A percentile compares a stretch with the other conserved stretches of the same genome.
Conservation (phyloP, 2,113 vertebrate species). For the Coracopsis vasa region DNA sequence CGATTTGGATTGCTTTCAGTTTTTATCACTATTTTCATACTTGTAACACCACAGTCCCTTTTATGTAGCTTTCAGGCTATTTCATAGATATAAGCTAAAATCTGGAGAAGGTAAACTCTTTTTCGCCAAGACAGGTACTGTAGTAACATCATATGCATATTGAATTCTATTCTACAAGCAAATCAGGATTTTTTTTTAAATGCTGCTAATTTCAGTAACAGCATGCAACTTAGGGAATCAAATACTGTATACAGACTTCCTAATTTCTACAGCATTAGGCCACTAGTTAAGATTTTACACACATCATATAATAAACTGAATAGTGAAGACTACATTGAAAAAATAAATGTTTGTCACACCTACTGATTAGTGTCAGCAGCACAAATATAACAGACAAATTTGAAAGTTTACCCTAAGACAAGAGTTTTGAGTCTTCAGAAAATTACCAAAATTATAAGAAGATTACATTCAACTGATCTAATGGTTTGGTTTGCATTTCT, state of each 20-base stretch:
- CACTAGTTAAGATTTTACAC: background rate
- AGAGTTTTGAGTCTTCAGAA: background rate
- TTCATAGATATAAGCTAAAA: background rate
- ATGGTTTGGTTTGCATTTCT: constrained; percentile 67
- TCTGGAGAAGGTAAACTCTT: background rate
- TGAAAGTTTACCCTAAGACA: constrained; percentile 39
- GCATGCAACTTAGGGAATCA: background rate
- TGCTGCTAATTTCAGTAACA: background rate
- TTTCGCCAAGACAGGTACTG: background rate
- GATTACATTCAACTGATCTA: constrained; percentile 47
- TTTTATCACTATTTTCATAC: constrained; percentile 11
- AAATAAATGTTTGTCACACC: background rate
- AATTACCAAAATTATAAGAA: background rate
- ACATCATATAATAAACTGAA: background rate
- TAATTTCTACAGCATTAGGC: background rate
- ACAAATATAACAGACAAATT: constrained; percentile 46
- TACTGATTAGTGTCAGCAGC: background rate
- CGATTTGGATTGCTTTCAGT: background rate
- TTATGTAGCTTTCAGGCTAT: background rate
- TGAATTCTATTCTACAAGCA: background rate
- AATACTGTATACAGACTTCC: background rate
- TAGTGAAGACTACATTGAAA: background rate
- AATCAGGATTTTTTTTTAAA: background rate
- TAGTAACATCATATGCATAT: background rate
- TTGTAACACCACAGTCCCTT: background rate